Conservation (phyloP, 2,888 invertebrate genomes). For the Lithophane ornitopus region DNA sequence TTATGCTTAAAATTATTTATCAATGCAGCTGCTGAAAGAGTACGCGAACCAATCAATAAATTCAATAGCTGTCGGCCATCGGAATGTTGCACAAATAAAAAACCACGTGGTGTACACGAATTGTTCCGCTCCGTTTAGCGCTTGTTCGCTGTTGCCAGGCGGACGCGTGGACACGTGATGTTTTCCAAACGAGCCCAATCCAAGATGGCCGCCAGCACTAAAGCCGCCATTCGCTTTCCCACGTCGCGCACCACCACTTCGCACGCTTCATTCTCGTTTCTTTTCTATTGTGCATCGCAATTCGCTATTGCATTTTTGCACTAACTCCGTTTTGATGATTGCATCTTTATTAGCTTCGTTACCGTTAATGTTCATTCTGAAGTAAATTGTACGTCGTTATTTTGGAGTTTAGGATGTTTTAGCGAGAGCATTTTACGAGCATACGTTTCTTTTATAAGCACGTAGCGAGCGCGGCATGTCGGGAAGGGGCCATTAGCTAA, state of each 20-base stretch:
- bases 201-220: conserved; percentile 86
- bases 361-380: conserved; percentile 52
- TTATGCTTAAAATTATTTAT: conserved; percentile 11
- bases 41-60: conserved; percentile 77
- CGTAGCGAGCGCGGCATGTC: conserved; percentile 73
- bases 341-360: conserved; percentile 60
- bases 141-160: conserved; percentile 86
- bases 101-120: conserved; percentile 86
- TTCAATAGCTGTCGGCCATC: conserved; percentile 72
- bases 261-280: conserved; percentile 84
- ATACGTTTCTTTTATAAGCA: conserved; percentile 57
- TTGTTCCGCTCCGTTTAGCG: conserved; percentile 88
- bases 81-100: conserved; percentile 87
- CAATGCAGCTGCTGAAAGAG: conserved; percentile 64
- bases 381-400: conserved; percentile 49
- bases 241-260: conserved; percentile 84
- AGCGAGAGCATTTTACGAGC: conserved; percentile 51
- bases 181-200: conserved; percentile 83
- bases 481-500: conserved; percentile 75
- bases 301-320: conserved; percentile 80
- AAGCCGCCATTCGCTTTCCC: conserved; percentile 88
- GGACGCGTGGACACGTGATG: conserved; percentile 87
- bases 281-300: conserved; percentile 82
- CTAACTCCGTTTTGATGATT: conserved; percentile 69
- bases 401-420: conserved; percentile 40